phyloP scores from a whole-genome alignment of 2,888 invertebrate genomes.

The Bibio marci region DNA sequence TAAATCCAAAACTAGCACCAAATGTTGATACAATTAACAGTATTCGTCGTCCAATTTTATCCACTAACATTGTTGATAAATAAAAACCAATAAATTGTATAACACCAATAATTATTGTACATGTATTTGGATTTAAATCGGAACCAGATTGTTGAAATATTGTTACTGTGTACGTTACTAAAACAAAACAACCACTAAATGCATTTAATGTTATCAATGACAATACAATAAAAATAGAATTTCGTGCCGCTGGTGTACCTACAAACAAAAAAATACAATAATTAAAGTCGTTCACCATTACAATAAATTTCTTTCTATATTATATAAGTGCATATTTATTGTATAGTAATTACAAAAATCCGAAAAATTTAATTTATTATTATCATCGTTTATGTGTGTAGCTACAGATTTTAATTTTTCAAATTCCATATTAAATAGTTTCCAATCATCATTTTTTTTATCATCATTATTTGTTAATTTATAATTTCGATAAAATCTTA shows the following conservation, averaged over 20 bases:
- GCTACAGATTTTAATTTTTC: too few species aligned
- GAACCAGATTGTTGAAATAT: slow-evolving; percentile 10
- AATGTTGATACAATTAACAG: slow-evolving; percentile 8
- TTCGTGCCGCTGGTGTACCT: neutral
- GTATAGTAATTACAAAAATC: too few species aligned
- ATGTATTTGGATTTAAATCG: slow-evolving; percentile 9
- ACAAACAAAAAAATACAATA: too few species aligned
- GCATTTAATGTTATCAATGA: slow-evolving; percentile 8
- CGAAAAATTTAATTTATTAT: neutral
- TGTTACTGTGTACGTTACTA: slow-evolving; percentile 9
- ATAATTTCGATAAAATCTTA: slow-evolving; percentile 5
- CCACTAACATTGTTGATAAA: slow-evolving; percentile 9
- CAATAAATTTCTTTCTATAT: too few species aligned
- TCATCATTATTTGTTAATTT: slow-evolving; percentile 1
- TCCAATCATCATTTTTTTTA: slow-evolving; percentile 1
- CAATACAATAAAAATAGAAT: slow-evolving; percentile 5
- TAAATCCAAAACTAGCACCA: slow-evolving; percentile 6
- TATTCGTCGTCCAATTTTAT: slow-evolving; percentile 9
- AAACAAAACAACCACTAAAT: slow-evolving; percentile 10
- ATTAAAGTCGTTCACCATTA: too few species aligned
- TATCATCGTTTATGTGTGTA: too few species aligned
- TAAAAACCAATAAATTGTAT: slow-evolving; percentile 10
- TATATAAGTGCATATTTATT: too few species aligned
- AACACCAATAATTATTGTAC: slow-evolving; percentile 9
- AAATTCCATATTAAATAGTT: neutral